These are phyloP conservation scores for Anguilla japonica DNA, from an alignment of 2,113 vertebrate species.

Conservation along the genomic window DNA sequence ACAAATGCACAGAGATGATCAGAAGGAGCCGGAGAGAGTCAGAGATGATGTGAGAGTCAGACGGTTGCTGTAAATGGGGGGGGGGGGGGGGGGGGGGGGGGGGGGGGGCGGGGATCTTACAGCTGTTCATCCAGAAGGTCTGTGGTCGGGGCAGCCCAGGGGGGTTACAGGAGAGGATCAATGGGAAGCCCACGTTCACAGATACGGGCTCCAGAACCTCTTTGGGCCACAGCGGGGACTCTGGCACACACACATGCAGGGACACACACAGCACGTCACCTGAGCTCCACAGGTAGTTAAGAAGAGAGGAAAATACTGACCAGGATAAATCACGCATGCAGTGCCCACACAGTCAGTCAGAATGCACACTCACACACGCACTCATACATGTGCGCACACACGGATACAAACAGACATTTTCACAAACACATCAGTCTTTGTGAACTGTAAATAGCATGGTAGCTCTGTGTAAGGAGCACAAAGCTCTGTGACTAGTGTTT, in stretches of 20 bases:
- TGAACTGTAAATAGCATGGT: background rate
- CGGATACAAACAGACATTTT: background rate
- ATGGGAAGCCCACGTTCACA: conserved; percentile 83
- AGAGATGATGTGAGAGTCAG: background rate
- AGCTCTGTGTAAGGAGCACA: too few species aligned
- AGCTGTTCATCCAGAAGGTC: conserved; percentile 98
- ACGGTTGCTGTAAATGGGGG: background rate
- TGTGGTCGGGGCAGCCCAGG: conserved; percentile 86
- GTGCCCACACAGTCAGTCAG: background rate
- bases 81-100: too few species aligned
- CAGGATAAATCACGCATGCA: background rate
- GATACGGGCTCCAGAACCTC: conserved; percentile 91
- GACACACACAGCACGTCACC: background rate
- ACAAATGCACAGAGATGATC: background rate
- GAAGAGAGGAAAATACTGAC: too few species aligned
- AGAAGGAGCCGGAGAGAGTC: background rate
- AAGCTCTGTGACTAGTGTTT: too few species aligned
- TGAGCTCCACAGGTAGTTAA: background rate
- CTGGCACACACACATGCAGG: conserved; percentile 59
- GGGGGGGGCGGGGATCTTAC: conserved; percentile 66
- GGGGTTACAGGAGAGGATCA: conserved; percentile 89
- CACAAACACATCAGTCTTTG: background rate
- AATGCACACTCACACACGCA: background rate
- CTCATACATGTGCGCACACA: too few species aligned
- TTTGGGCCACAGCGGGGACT: conserved; percentile 91